Evolutionary conservation across 2,888 invertebrate species (phyloP), one percentile per base, ranked within the genome.

Genomic region (Drosophila gaucha): DNA sequence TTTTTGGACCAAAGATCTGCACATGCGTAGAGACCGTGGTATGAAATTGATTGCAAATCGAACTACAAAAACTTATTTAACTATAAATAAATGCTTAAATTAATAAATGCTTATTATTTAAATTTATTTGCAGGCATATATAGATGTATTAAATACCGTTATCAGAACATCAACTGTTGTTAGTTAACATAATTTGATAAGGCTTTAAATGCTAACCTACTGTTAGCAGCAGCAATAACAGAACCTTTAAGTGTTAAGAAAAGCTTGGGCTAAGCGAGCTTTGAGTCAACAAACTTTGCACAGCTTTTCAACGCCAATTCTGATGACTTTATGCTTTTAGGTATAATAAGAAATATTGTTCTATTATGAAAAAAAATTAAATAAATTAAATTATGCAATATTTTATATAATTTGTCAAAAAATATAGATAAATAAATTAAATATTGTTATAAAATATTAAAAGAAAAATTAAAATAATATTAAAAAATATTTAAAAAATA

Each of bases 11-110:
- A 22, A 60, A 57, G 73, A 31, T 60, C 30, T 1, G 73, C 77
- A 77, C 73, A 72, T 4, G 73, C 77, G 77, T 60, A 31, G 30
- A 10, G 24, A 76, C 72, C 8, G 77, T 73, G 73, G 52, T 36
- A 18, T 6, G 12, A 47, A 28, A 5, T 8, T 9, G 9, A 14
- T 30, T 6, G 10, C 0, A 26, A 2, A 31, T 31, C 1, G 6
- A 6, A 8, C 2, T 12, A 1, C 14, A 6, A 12, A 12, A 5
- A 31, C 3, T 22, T 22, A n/a, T 30, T 18, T 1, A 38, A n/a
- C 10, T 22, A 8, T 18, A 39, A 39, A n/a, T 39, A 3, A 0
- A 26, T 16, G 1, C 18, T 14, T 24, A 14, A 24, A 24, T 20
- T n/a, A 28, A 28, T 5, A 30, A 12, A 28, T 3, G 4, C 8